Evolutionary conservation across 2,888 invertebrate species (phyloP).

Genomic region (Brachyopa scutellaris): DNA sequence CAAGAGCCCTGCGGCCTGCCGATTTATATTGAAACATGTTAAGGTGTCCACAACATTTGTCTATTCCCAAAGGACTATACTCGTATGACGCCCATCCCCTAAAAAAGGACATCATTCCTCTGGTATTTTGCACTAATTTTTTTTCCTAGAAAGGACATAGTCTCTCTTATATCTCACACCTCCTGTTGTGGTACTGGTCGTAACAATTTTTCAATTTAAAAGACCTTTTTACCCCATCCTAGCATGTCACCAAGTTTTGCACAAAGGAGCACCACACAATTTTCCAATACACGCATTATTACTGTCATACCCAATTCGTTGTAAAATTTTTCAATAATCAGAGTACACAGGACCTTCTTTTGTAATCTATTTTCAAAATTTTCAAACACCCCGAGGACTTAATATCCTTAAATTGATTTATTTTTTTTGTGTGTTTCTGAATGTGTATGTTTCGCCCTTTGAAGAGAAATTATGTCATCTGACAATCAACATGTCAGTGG

Average conservation of each 20-base stretch:
- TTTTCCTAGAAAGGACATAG: conserved; percentile 4
- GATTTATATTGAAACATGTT: conserved; percentile 69
- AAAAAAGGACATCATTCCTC: conserved; percentile 26
- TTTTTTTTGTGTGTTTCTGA: not conserved
- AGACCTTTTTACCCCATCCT: conserved; percentile 7
- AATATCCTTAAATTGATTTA: conserved; percentile 70
- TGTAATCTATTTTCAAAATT: conserved; percentile 60
- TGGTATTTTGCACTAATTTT: conserved; percentile 29
- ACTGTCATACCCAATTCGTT: conserved; percentile 54
- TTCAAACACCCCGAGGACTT: conserved; percentile 63
- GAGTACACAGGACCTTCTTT: conserved; percentile 34
- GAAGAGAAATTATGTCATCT: conserved; percentile 61
- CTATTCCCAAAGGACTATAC: conserved; percentile 46
- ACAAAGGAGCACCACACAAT: conserved; percentile 37
- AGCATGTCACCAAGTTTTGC: not conserved
- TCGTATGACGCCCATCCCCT: not conserved
- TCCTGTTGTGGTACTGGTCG: not conserved
- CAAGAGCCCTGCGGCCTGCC: conserved; percentile 51
- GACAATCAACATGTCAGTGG: conserved; percentile 65
- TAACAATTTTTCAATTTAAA: conserved; percentile 40
- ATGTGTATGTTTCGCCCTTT: conserved; percentile 34
- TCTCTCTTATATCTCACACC: conserved; percentile 39
- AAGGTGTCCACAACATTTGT: conserved; percentile 68
- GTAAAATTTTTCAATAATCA: conserved; percentile 64
- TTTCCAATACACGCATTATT: conserved; percentile 58